Percentiles rank a stretch among this genome's conserved stretches.
Evolutionary conservation across 2,888 invertebrate species (phyloP).

Genomic region (Eurytoma adleriae): DNA sequence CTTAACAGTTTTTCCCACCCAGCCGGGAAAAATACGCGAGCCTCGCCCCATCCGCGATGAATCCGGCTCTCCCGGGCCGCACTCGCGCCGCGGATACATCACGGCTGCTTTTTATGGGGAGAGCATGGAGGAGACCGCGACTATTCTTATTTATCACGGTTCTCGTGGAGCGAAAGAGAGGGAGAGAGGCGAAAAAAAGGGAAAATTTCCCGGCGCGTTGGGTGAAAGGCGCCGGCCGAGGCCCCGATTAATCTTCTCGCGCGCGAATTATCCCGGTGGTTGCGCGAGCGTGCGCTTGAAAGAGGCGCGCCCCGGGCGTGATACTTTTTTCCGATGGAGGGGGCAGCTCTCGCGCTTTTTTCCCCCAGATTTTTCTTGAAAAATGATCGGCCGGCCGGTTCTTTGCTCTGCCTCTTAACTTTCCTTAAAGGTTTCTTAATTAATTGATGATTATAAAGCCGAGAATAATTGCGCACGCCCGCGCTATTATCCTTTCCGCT

Average conservation of each 20-base stretch:
- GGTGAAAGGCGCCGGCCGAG: constrained; percentile 12
- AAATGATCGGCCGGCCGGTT: neutral
- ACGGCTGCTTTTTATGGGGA: neutral
- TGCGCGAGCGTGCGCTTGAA: neutral
- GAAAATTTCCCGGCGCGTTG: constrained; percentile 13
- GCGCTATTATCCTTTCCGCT: too few relatives aligned
- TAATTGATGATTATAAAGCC: too few relatives aligned
- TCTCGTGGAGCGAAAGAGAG: neutral
- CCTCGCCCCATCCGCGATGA: neutral
- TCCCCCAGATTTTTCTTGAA: neutral
- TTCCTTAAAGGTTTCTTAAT: too few relatives aligned
- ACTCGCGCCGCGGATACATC: too few relatives aligned
- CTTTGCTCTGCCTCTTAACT: too few relatives aligned
- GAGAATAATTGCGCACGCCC: too few relatives aligned
- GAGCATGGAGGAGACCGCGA: neutral
- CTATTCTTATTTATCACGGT: constrained; percentile 31
- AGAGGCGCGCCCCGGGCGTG: neutral
- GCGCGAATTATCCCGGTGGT: neutral
- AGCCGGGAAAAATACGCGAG: neutral
- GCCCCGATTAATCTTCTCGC: constrained; percentile 31
- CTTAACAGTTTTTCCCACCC: too few relatives aligned
- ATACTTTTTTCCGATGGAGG: too few relatives aligned
- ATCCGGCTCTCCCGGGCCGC: neutral
- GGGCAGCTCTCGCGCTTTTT: neutral
- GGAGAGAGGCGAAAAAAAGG: neutral